Base-by-base conservation (phyloP, 2,888 invertebrate species). In the Noctua comes region DNA sequence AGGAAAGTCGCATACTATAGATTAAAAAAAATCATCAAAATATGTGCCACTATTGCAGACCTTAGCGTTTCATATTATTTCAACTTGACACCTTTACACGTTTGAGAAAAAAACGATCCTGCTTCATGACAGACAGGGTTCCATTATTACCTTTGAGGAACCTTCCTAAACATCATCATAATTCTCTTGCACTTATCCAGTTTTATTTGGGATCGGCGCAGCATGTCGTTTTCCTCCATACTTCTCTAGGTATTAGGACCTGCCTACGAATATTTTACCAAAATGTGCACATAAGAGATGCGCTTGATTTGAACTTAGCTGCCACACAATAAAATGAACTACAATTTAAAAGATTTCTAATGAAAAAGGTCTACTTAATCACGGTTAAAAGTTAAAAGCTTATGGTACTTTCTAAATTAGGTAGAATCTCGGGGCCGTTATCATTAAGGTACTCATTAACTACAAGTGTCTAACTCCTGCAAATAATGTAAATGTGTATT, bases 381-480 rank as follows among this genome's bases (percentile, higher is more conserved):
- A 27, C 1, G 59, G 7, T 59, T 27, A 59, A 2, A 27, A 59
- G 59, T 1, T 7, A 27, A 16, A 59, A 18, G 7, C 7, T 27
- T 40, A 24, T 24, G 36, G 13, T 40, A 24, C 24, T 65, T 65
- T 65, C 65, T 24, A 65, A 65, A 24, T 7, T 16, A 16, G 24
- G 43, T 18, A 21, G 18, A 7, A 57, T 31, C n/a, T n/a, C 16
- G 46, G 36, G 43, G 21, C 27, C 7, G 13, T 10, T 40, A 18
- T 27, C 51, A 73, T 54, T 43, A 57, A 21, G 10, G 43, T 51
- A 74, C 21, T 65, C 18, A 66, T 65, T 75, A 43, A n/a, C 11
- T 21, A 16, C 0, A 51, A 51, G 3, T 76, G 31, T 65, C 5
- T 74, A 7, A 64, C 18, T 48, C 21, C 13, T 18, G 21, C 3